Base-by-base conservation (phyloP, 2,888 invertebrate species). In the Candidula unifasciata region DNA sequence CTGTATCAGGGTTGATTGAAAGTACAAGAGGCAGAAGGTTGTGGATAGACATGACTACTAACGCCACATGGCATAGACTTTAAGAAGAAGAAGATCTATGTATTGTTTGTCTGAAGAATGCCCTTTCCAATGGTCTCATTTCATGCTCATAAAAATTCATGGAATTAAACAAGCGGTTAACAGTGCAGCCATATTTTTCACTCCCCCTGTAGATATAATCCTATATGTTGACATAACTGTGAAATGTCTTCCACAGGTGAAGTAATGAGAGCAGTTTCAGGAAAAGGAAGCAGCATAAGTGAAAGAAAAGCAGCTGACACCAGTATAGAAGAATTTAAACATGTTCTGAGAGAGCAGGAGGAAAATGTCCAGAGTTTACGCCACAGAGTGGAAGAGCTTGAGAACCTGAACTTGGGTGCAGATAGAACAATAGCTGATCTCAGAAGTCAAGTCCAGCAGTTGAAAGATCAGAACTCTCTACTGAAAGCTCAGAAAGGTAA, bases 401-500 rank as follows among this genome's bases (percentile, higher is more conserved):
- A 91, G 86, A 79, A 86, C 0, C 90, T 91, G 80, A 88, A 92
- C 85, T 80, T 87, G 3, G 86, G 87, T 27, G 77, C 89, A 5
- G 87, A 90, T 73, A 88, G 85, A 74, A 95, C 95, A 89, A 90
- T 97, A 0, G 95, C 95, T 86, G 96, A 97, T 92, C 95, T 96
- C 10, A 94, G 95, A 88, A 94, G 95, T n/a, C 95, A 96, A 0
- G 95, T 97, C 89, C 95, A 96, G 0, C 96, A 96, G 89, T 94
- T 98, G 3, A 95, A 95, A 89, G 98, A 98, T 94, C 97, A 98
- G 94, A 98, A 97, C 93, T 96, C 97, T 0, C 94, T 98, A 21
- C 94, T 98, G 0, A 96, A 96, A 92, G 91, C 89, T 21, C 90
- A 90, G 27, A 91, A 90, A 90, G 92, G 92, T 90, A 78, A 52